Evolutionary conservation across 1,140 invertebrate species (phyloP).

Genomic region (Melipona quadrifasciata): DNA sequence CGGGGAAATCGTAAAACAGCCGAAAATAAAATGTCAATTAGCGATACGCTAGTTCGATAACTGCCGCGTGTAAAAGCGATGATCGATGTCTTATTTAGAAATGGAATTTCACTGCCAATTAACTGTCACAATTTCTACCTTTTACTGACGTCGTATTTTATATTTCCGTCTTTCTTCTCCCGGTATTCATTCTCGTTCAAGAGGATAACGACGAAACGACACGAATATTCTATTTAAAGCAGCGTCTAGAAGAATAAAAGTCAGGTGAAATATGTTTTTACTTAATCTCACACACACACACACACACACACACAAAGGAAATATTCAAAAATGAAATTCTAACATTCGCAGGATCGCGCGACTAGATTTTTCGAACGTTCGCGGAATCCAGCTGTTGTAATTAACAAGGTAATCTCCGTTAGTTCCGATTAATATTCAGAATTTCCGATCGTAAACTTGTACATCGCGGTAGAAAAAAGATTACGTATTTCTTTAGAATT

Average conservation of each 20-base stretch:
- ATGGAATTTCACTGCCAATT: conserved; percentile 6
- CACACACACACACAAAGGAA: too few species aligned
- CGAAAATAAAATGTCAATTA: conserved; percentile 6
- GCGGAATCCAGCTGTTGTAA: neutral
- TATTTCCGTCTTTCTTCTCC: neutral
- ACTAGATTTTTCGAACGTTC: neutral
- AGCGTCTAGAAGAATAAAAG: neutral
- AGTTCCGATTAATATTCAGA: neutral
- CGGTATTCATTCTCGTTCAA: neutral
- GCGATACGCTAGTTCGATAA: neutral
- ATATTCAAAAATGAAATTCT: neutral
- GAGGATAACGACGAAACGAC: neutral
- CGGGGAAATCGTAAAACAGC: neutral
- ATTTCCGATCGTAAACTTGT: neutral
- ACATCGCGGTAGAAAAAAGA: neutral
- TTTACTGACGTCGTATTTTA: conserved; percentile 24
- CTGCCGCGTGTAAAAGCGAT: neutral
- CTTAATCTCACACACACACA: neutral
- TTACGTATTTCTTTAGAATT: too few species aligned
- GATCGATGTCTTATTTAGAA: neutral
- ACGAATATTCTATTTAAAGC: neutral
- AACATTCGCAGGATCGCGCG: neutral
- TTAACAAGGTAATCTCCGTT: neutral
- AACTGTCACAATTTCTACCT: neutral
- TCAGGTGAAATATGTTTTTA: neutral